A percentile compares a stretch with the other conserved stretches of the same genome.
Conservation (phyloP, 2,888 invertebrate genomes). For the Ophioninae sp. region DNA sequence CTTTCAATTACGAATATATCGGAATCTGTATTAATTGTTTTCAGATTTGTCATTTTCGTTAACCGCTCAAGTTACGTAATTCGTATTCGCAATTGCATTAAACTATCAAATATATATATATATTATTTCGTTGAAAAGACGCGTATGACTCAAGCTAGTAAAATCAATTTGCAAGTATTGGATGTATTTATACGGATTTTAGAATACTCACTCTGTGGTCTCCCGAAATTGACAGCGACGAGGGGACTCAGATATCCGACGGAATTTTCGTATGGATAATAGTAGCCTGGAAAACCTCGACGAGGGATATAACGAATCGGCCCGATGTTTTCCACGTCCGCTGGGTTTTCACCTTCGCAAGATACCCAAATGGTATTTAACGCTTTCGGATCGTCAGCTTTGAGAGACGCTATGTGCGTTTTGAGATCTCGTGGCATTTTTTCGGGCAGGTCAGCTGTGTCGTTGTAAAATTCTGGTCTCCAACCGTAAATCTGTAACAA, state of each 20-base stretch:
- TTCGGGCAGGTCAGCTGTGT: constrained; percentile 86
- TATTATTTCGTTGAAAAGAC: background rate
- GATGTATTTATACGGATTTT: too few relatives aligned
- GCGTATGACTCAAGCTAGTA: background rate
- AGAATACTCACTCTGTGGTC: constrained; percentile 88
- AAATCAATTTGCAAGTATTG: background rate
- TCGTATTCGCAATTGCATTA: background rate
- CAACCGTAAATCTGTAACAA: constrained; percentile 89
- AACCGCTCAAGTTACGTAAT: too few relatives aligned
- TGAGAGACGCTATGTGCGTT: constrained; percentile 85
- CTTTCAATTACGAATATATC: too few relatives aligned
- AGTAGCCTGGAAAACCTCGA: constrained; percentile 93
- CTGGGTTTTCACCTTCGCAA: constrained; percentile 96
- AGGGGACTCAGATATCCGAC: constrained; percentile 94
- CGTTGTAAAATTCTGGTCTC: constrained; percentile 92
- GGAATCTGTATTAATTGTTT: background rate
- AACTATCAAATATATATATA: background rate
- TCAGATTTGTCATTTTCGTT: background rate
- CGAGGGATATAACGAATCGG: constrained; percentile 91
- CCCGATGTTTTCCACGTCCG: constrained; percentile 96
- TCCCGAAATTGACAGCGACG: constrained; percentile 92
- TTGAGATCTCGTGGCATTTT: constrained; percentile 88
- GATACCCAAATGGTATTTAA: constrained; percentile 94
- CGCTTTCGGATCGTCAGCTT: constrained; percentile 82
- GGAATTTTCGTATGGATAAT: constrained; percentile 93